phyloP scores from a whole-genome alignment of 2,888 invertebrate genomes.

The Selenia dentaria region DNA sequence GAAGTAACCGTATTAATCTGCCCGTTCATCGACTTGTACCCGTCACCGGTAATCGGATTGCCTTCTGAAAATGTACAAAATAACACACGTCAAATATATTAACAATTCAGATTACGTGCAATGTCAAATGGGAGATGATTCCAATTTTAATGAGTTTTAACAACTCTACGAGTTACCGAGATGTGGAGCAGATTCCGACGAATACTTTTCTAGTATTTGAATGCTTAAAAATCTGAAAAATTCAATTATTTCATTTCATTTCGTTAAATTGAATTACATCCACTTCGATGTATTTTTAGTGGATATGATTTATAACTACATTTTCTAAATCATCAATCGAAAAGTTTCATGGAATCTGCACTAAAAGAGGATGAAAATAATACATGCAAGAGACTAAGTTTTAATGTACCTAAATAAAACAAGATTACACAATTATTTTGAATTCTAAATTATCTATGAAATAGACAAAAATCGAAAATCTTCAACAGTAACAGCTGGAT shows the following conservation, averaged over 20 bases:
- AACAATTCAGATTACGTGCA: background rate
- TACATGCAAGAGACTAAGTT: conserved; percentile 23
- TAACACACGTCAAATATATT: conserved; percentile 10
- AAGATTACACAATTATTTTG: conserved; percentile 14
- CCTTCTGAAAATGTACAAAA: conserved; percentile 73
- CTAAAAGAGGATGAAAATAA: conserved; percentile 11
- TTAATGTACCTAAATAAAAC: conserved; percentile 23
- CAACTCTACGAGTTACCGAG: conserved; percentile 27
- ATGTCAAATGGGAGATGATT: conserved; percentile 22
- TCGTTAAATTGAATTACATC: no score
- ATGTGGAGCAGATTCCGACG: conserved; percentile 1
- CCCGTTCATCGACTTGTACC: conserved; percentile 84
- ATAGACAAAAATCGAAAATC: conserved; percentile 6
- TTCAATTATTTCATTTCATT: no score
- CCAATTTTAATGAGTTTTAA: conserved; percentile 20
- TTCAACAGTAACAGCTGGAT: conserved; percentile 2
- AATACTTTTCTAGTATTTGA: background rate
- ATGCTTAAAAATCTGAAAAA: no score
- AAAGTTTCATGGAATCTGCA: background rate
- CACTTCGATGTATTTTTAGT: no score
- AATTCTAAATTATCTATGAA: conserved; percentile 19
- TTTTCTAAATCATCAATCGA: background rate
- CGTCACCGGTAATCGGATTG: conserved; percentile 85
- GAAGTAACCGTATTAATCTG: conserved; percentile 82
- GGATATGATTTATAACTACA: no score